phyloP scores from a whole-genome alignment of 2,113 vertebrate species.

The Podarcis raffonei region DNA sequence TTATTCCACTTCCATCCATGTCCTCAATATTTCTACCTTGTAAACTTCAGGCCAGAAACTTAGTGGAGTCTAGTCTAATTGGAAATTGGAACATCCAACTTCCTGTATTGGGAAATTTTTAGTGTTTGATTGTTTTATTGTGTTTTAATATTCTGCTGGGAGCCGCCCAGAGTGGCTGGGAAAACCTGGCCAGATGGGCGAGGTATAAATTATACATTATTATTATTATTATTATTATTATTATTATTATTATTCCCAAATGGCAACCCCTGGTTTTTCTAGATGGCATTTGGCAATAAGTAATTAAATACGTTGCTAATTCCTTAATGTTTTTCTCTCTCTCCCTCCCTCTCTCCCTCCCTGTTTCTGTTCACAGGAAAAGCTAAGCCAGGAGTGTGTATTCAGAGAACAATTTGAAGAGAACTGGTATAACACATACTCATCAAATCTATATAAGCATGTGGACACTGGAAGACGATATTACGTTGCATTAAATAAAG shows the following conservation, averaged over 20 bases:
- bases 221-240: too few relatives aligned
- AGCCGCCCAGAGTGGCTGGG: too few relatives aligned
- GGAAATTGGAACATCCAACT: too few relatives aligned
- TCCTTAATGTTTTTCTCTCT: conserved; percentile 47
- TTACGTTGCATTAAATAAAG: conserved; percentile 97
- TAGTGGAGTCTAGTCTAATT: too few relatives aligned
- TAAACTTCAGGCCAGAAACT: too few relatives aligned
- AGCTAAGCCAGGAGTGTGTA: conserved; percentile 93
- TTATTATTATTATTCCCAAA: background rate
- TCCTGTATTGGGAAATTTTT: too few relatives aligned
- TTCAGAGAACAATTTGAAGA: conserved; percentile 99
- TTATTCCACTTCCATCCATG: too few relatives aligned
- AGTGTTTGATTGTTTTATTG: too few relatives aligned
- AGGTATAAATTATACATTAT: too few relatives aligned
- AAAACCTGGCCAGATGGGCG: too few relatives aligned
- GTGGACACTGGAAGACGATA: conserved; percentile 92
- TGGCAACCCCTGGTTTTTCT: background rate
- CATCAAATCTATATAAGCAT: conserved; percentile 97
- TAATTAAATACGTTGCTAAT: conserved; percentile 22
- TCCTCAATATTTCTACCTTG: too few relatives aligned
- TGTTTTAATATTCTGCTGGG: too few relatives aligned
- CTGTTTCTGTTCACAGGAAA: conserved; percentile 82
- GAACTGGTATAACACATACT: conserved; percentile 99
- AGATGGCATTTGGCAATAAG: background rate
- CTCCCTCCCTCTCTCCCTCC: conserved; percentile 46